phyloP scores from a whole-genome alignment of 2,113 vertebrate genomes.

The Accipiter virgatus region DNA sequence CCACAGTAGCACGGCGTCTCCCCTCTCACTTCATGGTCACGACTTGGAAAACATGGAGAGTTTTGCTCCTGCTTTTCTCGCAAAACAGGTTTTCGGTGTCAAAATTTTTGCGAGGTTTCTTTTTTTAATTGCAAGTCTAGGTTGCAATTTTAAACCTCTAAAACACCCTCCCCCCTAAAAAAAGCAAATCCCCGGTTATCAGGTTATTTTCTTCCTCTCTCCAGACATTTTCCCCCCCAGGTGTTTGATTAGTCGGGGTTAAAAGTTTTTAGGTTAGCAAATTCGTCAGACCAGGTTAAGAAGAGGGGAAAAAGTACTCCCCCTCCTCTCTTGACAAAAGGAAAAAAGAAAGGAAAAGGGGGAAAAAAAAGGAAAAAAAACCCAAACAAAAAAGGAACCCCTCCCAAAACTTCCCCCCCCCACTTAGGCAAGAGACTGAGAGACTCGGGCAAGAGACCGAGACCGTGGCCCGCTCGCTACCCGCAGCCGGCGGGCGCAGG shows the following conservation, averaged over 20 bases:
- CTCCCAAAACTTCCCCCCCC: neutral
- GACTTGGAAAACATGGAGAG: conserved; percentile 39
- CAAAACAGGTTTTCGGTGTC: neutral
- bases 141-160: conserved; percentile 19
- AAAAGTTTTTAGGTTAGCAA: conserved; percentile 22
- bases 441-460: neutral
- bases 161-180: neutral
- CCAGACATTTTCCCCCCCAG: conserved; percentile 59
- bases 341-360: neutral
- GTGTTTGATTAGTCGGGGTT: conserved; percentile 18
- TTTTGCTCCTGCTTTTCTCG: neutral
- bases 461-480: conserved; percentile 60
- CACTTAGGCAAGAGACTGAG: conserved; percentile 37
- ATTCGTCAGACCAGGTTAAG: neutral
- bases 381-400: neutral
- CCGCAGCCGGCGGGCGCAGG: conserved; percentile 71
- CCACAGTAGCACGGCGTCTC: neutral
- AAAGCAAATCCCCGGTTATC: neutral
- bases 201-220: conserved; percentile 63
- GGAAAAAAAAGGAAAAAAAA: neutral
- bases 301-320: neutral
- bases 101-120: neutral
- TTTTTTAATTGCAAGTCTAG: neutral
- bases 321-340: neutral
- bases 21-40: conserved; percentile 66